Conservation (phyloP, 2,797 vertebrate genomes). For the Platalea minor region DNA sequence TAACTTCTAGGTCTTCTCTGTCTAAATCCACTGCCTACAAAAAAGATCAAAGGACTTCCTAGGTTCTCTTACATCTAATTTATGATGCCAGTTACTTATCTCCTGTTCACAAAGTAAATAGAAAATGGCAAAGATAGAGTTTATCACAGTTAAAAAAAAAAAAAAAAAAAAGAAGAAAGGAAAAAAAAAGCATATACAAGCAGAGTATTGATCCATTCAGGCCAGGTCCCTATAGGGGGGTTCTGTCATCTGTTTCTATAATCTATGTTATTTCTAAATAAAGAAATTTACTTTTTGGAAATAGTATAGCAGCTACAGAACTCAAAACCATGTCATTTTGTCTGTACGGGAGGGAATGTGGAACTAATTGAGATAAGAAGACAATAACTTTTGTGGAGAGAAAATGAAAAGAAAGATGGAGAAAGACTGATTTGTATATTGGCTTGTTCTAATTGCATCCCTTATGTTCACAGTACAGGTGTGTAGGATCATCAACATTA, state of each 20-base stretch:
- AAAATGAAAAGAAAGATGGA: not conserved
- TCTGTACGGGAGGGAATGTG: not conserved
- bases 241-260: not conserved
- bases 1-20: not conserved
- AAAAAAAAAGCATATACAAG: fast-evolving
- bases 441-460: not conserved
- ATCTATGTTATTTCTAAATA: not conserved
- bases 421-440: not conserved
- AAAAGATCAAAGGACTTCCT: not conserved
- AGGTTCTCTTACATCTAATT: not conserved
- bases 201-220: not conserved
- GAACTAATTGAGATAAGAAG: not conserved
- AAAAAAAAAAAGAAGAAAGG: fast-evolving
- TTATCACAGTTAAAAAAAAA: not conserved
- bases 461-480: not conserved
- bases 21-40: not conserved
- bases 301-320: not conserved
- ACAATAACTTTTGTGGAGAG: not conserved
- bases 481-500: not conserved
- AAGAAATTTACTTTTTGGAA: not conserved
- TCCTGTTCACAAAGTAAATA: not conserved
- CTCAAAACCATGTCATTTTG: not conserved
- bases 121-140: not conserved
- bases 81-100: not conserved
- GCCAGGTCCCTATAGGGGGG: not conserved